Conservation (phyloP, 2,113 vertebrate species). For the Channa maculata region DNA sequence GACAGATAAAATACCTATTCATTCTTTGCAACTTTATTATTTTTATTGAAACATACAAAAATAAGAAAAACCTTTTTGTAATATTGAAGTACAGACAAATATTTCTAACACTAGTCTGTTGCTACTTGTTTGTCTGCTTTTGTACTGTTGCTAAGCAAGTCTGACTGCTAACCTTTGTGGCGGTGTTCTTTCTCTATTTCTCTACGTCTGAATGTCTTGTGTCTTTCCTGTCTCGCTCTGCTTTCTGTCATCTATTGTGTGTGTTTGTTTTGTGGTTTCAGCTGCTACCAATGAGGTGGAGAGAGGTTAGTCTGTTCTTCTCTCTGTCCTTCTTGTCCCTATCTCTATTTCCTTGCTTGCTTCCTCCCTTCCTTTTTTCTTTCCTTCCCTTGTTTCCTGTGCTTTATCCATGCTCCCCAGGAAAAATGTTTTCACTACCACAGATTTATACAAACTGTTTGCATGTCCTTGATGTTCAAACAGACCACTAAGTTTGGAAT, state of each 20-base stretch:
- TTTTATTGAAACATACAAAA: slow-evolving; percentile 1
- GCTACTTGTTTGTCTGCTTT: slow-evolving; percentile 70
- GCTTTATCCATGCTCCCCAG: slow-evolving; percentile 47
- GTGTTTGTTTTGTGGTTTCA: slow-evolving; percentile 86
- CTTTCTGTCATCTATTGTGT: slow-evolving; percentile 79
- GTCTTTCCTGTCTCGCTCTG: slow-evolving; percentile 76
- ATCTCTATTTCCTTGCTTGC: slow-evolving; percentile 47
- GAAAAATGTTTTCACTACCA: slow-evolving; percentile 12
- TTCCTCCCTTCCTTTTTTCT: slow-evolving; percentile 53
- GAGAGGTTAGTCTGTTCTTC: slow-evolving; percentile 95
- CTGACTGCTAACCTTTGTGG: slow-evolving; percentile 79
- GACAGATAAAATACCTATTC: not conserved
- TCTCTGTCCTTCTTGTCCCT: slow-evolving; percentile 59
- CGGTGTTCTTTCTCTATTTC: slow-evolving; percentile 66
- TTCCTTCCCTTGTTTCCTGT: slow-evolving; percentile 51
- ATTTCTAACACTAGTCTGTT: slow-evolving; percentile 50
- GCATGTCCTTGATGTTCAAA: slow-evolving; percentile 54
- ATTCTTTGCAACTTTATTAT: not conserved
- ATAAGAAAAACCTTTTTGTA: not conserved
- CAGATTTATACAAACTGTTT: slow-evolving; percentile 20
- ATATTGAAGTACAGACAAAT: slow-evolving; percentile 17
- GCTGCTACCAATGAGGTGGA: slow-evolving; percentile 99
- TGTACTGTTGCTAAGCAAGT: slow-evolving; percentile 72
- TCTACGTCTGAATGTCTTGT: slow-evolving; percentile 73
- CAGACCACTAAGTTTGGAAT: slow-evolving; percentile 4